Evolutionary conservation across 2,113 vertebrate genomes (phyloP), one percentile per base, ranked within the genome.

Genomic region (Hoplias malabaricus): DNA sequence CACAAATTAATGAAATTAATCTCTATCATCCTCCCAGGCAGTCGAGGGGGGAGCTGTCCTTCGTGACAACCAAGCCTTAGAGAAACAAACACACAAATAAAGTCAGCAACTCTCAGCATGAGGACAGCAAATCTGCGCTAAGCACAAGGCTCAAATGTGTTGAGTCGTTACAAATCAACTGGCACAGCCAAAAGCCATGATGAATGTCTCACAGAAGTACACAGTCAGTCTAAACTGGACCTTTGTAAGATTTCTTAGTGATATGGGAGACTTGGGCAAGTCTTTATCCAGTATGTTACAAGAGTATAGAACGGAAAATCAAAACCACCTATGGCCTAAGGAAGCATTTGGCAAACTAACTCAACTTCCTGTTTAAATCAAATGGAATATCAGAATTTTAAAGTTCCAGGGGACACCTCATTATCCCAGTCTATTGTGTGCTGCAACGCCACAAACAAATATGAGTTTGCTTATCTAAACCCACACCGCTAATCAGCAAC

Each of bases 1-100:
- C 86, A 87, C 73, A 75, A 36, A 74, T 74, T 90, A 85, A 90
- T 89, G 80, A 88, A 88, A 90, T 90, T 83, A 90, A 79, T 81
- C 84, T 84, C 69, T 69, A 69, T 83, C 74, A 75, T 84, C 65
- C 73, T 70, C 10, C 23, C 42, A 68, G 61, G 29, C 75, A 66
- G 70, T 43, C 67, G 66, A 73, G 57, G 72, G n/a, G 40, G 72
- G 73, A 80, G 73, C 73, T 78, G 34, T 38, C 53, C 48, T 79
- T 43, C 62, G 68, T 82, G 83, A 40, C 69, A 34, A 77, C n/a
- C 10, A 42, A 54, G 42, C 42, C 59, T 31, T 34, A 71, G 9
- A 74, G 40, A 62, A 33, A 67, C 57, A 75, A 61, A 77, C 13
- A 48, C 33, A 70, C 29, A 13, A 38, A 2, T 42, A 59, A 67